These are phyloP conservation scores for Actinia equina DNA, from an alignment of 64 coral and sea anemone genomes.

Conservation along the genomic window DNA sequence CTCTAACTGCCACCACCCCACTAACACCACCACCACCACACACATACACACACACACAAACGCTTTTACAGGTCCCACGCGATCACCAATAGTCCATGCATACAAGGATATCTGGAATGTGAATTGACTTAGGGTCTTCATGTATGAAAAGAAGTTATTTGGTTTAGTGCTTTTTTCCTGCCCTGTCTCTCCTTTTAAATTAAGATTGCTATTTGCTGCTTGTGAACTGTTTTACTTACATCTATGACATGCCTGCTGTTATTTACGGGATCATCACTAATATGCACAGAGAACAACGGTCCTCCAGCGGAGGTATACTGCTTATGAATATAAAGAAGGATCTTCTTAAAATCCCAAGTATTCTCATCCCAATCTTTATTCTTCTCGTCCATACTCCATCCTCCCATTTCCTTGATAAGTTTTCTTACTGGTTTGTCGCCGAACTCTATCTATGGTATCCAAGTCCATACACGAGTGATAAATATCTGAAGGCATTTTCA, in stretches of 20 bases:
- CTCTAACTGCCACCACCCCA: too few species aligned
- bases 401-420: slow-evolving; percentile 73
- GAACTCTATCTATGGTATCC: slow-evolving; percentile 55
- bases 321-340: slow-evolving; percentile 72
- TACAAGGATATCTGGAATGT: too few species aligned
- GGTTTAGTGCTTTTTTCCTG: too few species aligned
- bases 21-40: too few species aligned
- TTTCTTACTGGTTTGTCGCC: slow-evolving; percentile 55
- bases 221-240: slow-evolving; percentile 48
- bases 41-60: too few species aligned
- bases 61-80: too few species aligned
- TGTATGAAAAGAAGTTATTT: too few species aligned
- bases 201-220: too few species aligned
- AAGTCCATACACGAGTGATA: slow-evolving; percentile 95
- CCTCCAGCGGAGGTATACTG: slow-evolving; percentile 91
- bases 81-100: too few species aligned
- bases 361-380: slow-evolving; percentile 64
- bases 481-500: slow-evolving; percentile 61
- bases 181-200: too few species aligned
- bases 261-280: slow-evolving; percentile 91
- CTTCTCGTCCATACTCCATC: slow-evolving; percentile 56
- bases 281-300: slow-evolving; percentile 88
- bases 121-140: too few species aligned
- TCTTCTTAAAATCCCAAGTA: slow-evolving; percentile 57
- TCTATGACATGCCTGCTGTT: slow-evolving; percentile 92